Conservation (phyloP, 2,113 vertebrate species). For the Neoarius graeffei region DNA sequence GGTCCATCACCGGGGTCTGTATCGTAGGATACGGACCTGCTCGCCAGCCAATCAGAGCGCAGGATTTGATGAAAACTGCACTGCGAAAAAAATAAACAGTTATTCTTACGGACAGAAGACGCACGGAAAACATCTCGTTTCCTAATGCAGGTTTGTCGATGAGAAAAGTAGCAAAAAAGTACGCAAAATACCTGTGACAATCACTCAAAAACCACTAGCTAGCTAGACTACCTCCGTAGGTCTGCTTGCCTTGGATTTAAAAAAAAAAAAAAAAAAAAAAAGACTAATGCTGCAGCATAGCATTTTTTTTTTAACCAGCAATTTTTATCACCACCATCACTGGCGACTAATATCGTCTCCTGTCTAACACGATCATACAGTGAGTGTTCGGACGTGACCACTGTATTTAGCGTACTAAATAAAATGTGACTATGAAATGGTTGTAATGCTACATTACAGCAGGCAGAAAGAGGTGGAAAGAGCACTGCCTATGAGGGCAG, state of each 20-base stretch:
- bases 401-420: not conserved
- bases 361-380: not conserved
- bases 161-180: not conserved
- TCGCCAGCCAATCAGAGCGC: too few relatives aligned
- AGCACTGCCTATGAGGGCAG: conserved; percentile 20
- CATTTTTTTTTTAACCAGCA: not conserved
- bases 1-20: too few relatives aligned
- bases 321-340: too few relatives aligned
- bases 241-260: not conserved
- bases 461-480: conserved; percentile 13
- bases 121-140: not conserved
- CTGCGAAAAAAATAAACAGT: not conserved
- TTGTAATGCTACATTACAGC: not conserved
- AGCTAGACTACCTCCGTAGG: not conserved
- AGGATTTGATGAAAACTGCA: too few relatives aligned
- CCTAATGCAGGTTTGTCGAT: not conserved
- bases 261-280: not conserved
- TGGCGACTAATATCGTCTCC: too few relatives aligned
- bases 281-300: not conserved
- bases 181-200: not conserved
- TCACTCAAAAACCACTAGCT: not conserved
- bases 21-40: too few relatives aligned
- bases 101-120: not conserved
- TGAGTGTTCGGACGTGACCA: too few relatives aligned
- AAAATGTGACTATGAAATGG: not conserved